Percentiles rank a stretch among this genome's conserved stretches.
Evolutionary conservation across 2,113 vertebrate species (phyloP).

Genomic region (Plecturocebus donacophilus): DNA sequence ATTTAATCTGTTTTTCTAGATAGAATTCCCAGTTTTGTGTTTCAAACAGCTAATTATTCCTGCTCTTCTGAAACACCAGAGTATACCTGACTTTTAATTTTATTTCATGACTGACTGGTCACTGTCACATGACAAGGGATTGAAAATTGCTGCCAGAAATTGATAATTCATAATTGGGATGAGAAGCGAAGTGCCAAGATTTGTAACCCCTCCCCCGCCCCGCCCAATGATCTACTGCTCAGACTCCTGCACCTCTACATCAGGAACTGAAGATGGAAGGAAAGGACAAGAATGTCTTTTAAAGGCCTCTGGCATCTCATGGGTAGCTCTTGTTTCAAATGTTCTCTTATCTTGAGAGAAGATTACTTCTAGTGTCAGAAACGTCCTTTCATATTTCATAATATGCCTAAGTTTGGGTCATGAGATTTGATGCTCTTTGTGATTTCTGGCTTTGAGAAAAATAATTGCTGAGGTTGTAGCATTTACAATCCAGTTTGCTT

Average conservation of each 20-base stretch:
- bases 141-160: not conserved
- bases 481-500: not conserved
- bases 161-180: not conserved
- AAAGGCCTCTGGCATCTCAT: not conserved
- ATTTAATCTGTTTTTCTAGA: not conserved
- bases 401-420: not conserved
- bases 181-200: not conserved
- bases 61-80: not conserved
- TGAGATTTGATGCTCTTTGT: not conserved
- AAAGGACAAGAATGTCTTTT: not conserved
- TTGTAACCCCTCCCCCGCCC: not conserved
- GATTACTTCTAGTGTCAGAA: not conserved
- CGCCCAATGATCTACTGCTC: accelerated
- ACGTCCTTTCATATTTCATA: not conserved
- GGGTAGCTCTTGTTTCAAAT: not conserved
- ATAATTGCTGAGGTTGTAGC: not conserved
- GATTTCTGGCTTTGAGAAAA: not conserved
- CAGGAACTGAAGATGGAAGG: not conserved
- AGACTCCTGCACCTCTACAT: no score
- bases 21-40: not conserved
- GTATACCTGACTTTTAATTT: not conserved
- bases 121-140: not conserved
- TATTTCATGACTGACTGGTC: not conserved
- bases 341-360: not conserved
- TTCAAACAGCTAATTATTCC: not conserved